Evolutionary conservation across 2,797 vertebrate species (phyloP).

Genomic region (Falco cherrug): DNA sequence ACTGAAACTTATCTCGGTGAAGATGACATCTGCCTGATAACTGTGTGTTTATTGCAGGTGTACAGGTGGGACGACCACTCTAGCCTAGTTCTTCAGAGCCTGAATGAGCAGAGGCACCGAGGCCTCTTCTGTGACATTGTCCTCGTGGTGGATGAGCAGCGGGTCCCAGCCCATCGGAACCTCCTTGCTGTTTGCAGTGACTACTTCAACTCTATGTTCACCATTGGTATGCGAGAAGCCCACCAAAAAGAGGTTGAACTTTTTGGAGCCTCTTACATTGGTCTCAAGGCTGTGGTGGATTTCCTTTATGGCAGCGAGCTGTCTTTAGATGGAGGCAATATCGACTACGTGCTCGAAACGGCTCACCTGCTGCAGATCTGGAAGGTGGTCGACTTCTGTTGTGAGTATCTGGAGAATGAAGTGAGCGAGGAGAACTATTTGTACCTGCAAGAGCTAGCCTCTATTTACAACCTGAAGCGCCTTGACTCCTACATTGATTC

Average conservation of each 20-base stretch:
- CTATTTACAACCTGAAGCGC: conserved; percentile 90
- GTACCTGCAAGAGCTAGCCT: conserved; percentile 91
- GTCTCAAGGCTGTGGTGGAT: conserved; percentile 90
- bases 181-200: conserved; percentile 91
- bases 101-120: conserved; percentile 87
- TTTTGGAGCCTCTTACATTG: conserved; percentile 86
- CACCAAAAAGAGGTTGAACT: conserved; percentile 91
- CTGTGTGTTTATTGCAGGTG: conserved; percentile 73
- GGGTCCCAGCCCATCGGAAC: conserved; percentile 88
- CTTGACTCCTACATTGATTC: conserved; percentile 88
- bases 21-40: not conserved
- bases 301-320: conserved; percentile 92
- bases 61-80: conserved; percentile 86
- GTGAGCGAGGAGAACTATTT: conserved; percentile 93
- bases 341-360: conserved; percentile 88
- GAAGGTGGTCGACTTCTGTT: conserved; percentile 94
- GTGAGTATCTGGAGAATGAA: conserved; percentile 92
- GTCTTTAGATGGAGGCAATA: conserved; percentile 88
- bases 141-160: conserved; percentile 86
- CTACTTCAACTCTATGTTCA: conserved; percentile 98
- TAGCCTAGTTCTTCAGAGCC: conserved; percentile 82
- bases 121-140: conserved; percentile 91
- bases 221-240: conserved; percentile 92
- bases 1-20: rapidly evolving
- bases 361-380: conserved; percentile 95